Base-by-base conservation (phyloP, 2,797 vertebrate genomes). In the Microhierax caerulescens region DNA sequence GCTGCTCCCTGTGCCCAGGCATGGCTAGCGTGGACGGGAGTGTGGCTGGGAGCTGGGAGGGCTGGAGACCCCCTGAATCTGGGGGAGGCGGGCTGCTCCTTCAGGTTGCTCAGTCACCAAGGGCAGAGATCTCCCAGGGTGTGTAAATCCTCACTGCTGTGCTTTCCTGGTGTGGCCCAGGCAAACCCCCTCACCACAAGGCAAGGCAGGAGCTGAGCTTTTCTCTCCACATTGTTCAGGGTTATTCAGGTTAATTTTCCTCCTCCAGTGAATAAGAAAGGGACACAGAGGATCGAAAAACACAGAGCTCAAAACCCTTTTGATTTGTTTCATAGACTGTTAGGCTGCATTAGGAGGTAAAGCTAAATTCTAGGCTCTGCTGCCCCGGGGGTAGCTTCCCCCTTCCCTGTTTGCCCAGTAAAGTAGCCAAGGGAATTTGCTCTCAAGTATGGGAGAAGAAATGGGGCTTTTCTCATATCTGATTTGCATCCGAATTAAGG, bases 21-120 rank as follows among this genome's bases (percentile, higher is more conserved):
- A 13, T 0, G 51, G 34, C 30, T 36, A 17, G 34, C 0, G 0
- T 14, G 45, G 60, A 11, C 6, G 1, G 4, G 39, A 80, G 19
- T 1, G 16, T 3, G 4, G n/a, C 56, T 64, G 68, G 32, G 43
- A 39, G 47, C 28, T 47, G 47, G 1, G 0, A 56, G 20, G 17
- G 18, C 2, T 24, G 37, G 53, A 56, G 15, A 61, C 41, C 9
- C 27, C 20, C 5, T 56, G 69, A 27, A 41, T 28, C 14, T 27
- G n/a, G 47, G 32, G 43, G 27, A 25, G 36, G 30, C 32, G 59
- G 53, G 39, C 39, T 41, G 15, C 39, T 41, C 39, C 14, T 41
- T 41, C 39, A 41, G 36, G 30, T 27, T 65, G 53, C 68, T n/a
- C 60, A 17, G 37, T 13, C 56, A 22, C 32, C 54, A 22, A 36